A percentile compares a stretch with the other conserved stretches of the same genome.
These are phyloP conservation scores for Drosophila dives DNA, from an alignment of 2,888 invertebrate species.

Conservation along the genomic window DNA sequence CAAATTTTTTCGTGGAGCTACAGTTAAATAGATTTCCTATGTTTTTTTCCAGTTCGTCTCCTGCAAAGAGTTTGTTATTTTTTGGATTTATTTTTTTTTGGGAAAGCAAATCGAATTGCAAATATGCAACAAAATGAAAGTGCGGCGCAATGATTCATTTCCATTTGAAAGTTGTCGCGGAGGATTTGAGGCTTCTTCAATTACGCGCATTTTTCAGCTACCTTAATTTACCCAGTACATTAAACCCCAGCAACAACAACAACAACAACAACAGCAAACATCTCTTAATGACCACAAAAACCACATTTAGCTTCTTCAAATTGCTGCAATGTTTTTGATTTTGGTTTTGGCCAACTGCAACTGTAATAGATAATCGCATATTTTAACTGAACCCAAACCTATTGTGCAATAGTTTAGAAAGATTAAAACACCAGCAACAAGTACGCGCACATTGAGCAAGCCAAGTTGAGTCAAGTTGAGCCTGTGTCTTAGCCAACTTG, in stretches of 20 bases:
- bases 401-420: slow-evolving; percentile 77
- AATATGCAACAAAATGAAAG: slow-evolving; percentile 66
- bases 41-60: slow-evolving; percentile 16
- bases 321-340: slow-evolving; percentile 57
- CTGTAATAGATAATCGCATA: slow-evolving; percentile 59
- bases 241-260: slow-evolving; percentile 30
- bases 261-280: not conserved
- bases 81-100: not conserved
- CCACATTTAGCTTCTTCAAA: slow-evolving; percentile 61
- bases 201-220: slow-evolving; percentile 50
- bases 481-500: slow-evolving; percentile 1
- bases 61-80: slow-evolving; percentile 17
- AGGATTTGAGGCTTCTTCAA: slow-evolving; percentile 51
- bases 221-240: slow-evolving; percentile 43
- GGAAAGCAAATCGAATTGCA: slow-evolving; percentile 70
- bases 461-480: slow-evolving; percentile 34
- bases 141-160: slow-evolving; percentile 65
- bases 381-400: slow-evolving; percentile 46
- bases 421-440: slow-evolving; percentile 69
- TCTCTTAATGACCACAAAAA: slow-evolving; percentile 49
- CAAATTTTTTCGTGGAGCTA: slow-evolving; percentile 8
- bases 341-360: slow-evolving; percentile 42
- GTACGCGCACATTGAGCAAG: slow-evolving; percentile 60
- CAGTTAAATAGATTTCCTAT: slow-evolving; percentile 7
- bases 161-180: slow-evolving; percentile 73